These are phyloP conservation scores for Siderastrea radians DNA, from an alignment of 92 coral and sea anemone genomes.

Conservation along the genomic window DNA sequence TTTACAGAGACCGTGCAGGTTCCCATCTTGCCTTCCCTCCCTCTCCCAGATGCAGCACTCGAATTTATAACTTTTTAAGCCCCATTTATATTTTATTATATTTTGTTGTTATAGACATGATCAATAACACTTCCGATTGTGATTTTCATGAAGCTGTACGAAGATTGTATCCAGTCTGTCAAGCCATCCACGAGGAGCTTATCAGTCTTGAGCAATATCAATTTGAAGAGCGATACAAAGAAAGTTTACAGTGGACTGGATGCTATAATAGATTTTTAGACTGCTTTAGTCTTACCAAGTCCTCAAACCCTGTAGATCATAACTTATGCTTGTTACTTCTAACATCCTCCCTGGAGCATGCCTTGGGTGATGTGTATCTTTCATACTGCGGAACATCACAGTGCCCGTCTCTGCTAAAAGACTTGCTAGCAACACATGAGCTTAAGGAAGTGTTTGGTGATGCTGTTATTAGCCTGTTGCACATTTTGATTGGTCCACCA, in stretches of 20 bases:
- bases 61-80: too few relatives aligned
- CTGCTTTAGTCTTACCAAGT: slow-evolving; percentile 69
- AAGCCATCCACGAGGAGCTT: slow-evolving; percentile 50
- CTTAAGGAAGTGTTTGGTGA: slow-evolving; percentile 73
- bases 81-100: neutral
- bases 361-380: slow-evolving; percentile 86
- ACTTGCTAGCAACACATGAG: slow-evolving; percentile 72
- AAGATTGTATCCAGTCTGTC: slow-evolving; percentile 62
- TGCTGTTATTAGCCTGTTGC: slow-evolving; percentile 63
- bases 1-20: too few relatives aligned
- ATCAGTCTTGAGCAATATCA: slow-evolving; percentile 45
- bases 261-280: slow-evolving; percentile 55
- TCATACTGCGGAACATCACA: slow-evolving; percentile 45
- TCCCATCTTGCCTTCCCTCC: too few relatives aligned
- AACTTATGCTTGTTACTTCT: slow-evolving; percentile 71
- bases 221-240: slow-evolving; percentile 66
- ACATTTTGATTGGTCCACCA: slow-evolving; percentile 89
- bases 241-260: slow-evolving; percentile 81
- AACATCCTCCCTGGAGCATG: slow-evolving; percentile 84
- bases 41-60: too few relatives aligned
- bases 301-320: slow-evolving; percentile 55
- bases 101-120: slow-evolving; percentile 9
- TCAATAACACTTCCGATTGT: slow-evolving; percentile 10
- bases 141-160: slow-evolving; percentile 57
- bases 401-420: slow-evolving; percentile 85